Conservation (phyloP, 1,140 invertebrate genomes). For the Drosophila serrata region DNA sequence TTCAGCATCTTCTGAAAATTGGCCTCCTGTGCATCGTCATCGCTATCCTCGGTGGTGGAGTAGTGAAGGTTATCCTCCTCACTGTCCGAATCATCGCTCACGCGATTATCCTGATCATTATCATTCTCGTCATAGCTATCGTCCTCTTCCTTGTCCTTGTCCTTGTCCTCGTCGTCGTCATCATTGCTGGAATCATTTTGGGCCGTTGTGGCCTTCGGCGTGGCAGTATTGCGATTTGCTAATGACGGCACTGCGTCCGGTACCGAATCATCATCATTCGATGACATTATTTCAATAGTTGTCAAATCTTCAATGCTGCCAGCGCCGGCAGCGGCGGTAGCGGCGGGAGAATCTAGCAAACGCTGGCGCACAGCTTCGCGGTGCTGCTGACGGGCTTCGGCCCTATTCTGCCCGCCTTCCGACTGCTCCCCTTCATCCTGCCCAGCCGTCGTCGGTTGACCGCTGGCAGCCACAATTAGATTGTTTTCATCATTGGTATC, state of each 20-base stretch:
- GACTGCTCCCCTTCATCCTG: too few species aligned
- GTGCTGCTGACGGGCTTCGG: neutral
- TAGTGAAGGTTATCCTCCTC: neutral
- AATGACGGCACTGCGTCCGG: too few species aligned
- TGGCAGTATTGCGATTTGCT: too few species aligned
- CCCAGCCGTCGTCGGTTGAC: too few species aligned
- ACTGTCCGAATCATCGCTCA: neutral
- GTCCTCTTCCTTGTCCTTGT: too few species aligned
- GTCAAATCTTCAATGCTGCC: neutral
- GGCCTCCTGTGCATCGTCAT: too few species aligned
- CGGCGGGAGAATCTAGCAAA: neutral
- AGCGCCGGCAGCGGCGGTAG: too few species aligned
- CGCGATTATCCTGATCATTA: neutral
- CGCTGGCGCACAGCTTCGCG: neutral
- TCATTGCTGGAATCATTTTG: neutral
- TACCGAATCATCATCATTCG: neutral
- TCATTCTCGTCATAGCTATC: too few species aligned
- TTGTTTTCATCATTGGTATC: neutral
- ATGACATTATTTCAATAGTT: constrained; percentile 17
- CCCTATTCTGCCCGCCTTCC: too few species aligned
- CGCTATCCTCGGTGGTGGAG: neutral
- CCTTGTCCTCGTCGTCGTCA: neutral
- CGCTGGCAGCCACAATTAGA: constrained; percentile 7
- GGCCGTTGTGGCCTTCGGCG: too few species aligned
- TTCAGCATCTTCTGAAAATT: neutral